These are phyloP conservation scores for Venustoraphidia nigricollis DNA, from an alignment of 2,888 invertebrate genomes.

Conservation along the genomic window DNA sequence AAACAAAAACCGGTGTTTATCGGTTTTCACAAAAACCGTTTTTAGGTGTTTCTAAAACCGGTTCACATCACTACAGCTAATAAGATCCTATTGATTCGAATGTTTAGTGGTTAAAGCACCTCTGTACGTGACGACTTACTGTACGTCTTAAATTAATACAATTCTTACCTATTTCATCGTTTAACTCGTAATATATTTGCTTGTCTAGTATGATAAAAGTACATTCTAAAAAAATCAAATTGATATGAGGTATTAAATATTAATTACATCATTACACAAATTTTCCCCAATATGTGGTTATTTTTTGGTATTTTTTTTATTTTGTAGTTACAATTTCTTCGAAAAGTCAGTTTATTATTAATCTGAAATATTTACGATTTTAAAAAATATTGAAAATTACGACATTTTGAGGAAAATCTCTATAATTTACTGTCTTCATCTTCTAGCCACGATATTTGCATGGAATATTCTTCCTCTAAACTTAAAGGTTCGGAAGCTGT, in stretches of 20 bases:
- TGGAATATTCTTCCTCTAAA: slow-evolving; percentile 74
- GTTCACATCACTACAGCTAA: no score
- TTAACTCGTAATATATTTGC: slow-evolving; percentile 30
- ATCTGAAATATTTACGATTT: no score
- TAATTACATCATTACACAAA: no score
- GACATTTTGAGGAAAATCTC: no score
- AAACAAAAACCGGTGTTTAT: no score
- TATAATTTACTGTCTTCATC: slow-evolving; percentile 66
- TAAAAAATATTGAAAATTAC: no score
- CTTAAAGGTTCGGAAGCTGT: slow-evolving; percentile 84
- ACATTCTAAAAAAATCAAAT: slow-evolving; percentile 50
- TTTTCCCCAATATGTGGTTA: no score
- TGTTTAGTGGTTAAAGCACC: no score
- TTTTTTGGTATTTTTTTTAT: not conserved
- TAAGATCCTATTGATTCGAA: no score
- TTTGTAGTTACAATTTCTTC: slow-evolving; percentile 2
- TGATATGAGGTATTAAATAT: not conserved
- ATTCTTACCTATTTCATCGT: slow-evolving; percentile 45
- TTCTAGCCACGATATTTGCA: slow-evolving; percentile 78
- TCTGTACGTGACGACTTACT: no score
- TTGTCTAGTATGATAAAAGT: slow-evolving; percentile 79
- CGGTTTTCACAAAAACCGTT: no score
- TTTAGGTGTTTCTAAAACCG: no score
- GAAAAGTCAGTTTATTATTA: not conserved
- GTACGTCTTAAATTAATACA: not conserved